Conservation (phyloP, 2,797 vertebrate genomes). For the Nothura maculosa region DNA sequence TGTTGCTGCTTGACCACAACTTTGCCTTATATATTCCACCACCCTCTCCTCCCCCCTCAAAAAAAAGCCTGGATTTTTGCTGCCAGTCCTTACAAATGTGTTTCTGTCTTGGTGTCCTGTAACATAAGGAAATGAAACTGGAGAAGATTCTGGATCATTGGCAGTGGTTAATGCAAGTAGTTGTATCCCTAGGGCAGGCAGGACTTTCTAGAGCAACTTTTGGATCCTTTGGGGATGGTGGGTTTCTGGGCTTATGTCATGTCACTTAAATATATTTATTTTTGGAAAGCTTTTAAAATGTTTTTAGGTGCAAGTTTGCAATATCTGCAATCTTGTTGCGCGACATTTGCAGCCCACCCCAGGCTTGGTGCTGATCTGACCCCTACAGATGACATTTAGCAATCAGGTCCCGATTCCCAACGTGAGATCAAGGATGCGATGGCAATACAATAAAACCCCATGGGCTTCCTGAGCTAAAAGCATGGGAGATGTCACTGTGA, state of each 20-base stretch:
- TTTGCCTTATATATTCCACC: neutral
- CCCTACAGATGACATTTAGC: neutral
- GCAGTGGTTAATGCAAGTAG: rapidly evolving
- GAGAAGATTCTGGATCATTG: neutral
- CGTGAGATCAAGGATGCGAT: too few relatives aligned
- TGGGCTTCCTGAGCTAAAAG: neutral
- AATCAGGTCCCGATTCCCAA: neutral
- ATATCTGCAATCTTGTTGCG: neutral
- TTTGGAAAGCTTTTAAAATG: neutral
- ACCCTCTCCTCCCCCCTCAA: too few relatives aligned
- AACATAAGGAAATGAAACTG: neutral
- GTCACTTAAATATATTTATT: too few relatives aligned
- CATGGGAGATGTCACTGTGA: too few relatives aligned
- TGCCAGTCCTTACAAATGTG: neutral
- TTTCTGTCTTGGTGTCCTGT: neutral
- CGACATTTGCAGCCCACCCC: neutral
- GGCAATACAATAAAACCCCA: too few relatives aligned
- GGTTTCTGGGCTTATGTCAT: neutral
- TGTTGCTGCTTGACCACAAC: neutral
- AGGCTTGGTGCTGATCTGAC: rapidly evolving
- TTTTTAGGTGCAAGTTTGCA: too few relatives aligned
- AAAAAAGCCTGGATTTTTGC: neutral
- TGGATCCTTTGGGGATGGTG: neutral
- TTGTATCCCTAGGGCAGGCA: neutral
- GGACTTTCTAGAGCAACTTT: neutral